phyloP scores from a whole-genome alignment of 1,140 invertebrate genomes.

The Metopolophium dirhodum region DNA sequence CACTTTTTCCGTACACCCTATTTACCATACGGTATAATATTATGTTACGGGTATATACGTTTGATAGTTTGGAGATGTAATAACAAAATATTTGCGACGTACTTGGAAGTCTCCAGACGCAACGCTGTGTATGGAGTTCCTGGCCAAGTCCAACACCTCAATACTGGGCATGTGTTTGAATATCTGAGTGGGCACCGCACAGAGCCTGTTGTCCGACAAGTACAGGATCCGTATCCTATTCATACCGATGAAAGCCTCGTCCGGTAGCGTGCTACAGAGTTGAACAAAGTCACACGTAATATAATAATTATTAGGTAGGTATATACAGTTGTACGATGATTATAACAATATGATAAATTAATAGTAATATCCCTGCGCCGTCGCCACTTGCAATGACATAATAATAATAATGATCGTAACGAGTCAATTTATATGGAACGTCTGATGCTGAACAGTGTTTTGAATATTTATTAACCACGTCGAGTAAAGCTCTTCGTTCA shows the following conservation, averaged over 20 bases:
- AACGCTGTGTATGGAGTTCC: conserved; percentile 72
- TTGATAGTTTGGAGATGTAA: no score
- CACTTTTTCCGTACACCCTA: no score
- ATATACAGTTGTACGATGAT: background rate
- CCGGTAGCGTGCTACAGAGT: conserved; percentile 69
- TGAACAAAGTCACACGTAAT: background rate
- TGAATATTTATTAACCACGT: background rate
- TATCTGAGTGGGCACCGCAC: conserved; percentile 73
- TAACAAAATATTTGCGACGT: conserved; percentile 53
- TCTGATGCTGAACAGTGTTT: background rate
- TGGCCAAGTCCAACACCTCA: conserved; percentile 75
- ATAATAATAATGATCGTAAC: background rate
- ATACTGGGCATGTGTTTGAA: conserved; percentile 74
- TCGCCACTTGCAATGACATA: background rate
- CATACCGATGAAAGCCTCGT: conserved; percentile 74
- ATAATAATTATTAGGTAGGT: background rate
- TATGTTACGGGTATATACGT: no score
- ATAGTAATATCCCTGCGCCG: background rate
- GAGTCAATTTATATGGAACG: background rate
- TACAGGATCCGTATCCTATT: conserved; percentile 74
- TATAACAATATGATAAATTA: background rate
- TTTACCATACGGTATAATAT: no score
- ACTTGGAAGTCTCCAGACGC: conserved; percentile 71
- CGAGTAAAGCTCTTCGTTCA: background rate
- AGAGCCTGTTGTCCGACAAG: conserved; percentile 75